Evolutionary conservation across 2,113 vertebrate genomes (phyloP).

Genomic region (Trogon melanurus): DNA sequence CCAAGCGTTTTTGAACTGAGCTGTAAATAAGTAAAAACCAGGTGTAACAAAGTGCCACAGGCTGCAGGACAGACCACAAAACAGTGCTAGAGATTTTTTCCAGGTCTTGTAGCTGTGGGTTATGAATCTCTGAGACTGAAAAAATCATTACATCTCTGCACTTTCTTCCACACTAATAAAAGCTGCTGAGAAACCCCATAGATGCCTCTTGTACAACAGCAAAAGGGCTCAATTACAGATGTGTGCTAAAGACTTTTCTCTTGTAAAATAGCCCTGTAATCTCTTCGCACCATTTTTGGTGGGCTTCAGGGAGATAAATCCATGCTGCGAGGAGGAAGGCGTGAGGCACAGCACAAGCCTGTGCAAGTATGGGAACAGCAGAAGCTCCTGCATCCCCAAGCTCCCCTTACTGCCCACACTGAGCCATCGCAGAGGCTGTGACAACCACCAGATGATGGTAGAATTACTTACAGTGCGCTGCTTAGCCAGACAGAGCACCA

Average conservation of each 20-base stretch:
- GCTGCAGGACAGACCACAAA: not conserved
- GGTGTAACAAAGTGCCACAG: not conserved
- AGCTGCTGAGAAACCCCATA: not conserved
- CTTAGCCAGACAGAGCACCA: not conserved
- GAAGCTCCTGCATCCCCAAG: rapidly evolving
- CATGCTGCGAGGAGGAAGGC: not conserved
- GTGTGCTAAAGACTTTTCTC: not conserved
- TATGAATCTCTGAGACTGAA: not conserved
- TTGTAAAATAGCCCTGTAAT: not conserved
- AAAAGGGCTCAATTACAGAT: not conserved
- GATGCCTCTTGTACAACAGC: not conserved
- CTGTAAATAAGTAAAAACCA: not conserved
- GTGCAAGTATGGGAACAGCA: rapidly evolving
- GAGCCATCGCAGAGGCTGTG: rapidly evolving
- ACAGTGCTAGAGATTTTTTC: not conserved
- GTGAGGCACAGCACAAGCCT: not conserved
- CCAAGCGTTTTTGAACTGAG: not conserved
- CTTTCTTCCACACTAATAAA: not conserved
- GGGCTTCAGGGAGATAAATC: not conserved
- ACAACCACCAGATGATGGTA: not conserved
- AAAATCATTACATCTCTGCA: not conserved
- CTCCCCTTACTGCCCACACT: not conserved
- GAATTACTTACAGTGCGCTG: not conserved
- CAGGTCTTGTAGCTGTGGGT: not conserved
- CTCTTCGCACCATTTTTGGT: not conserved